Conservation (phyloP, 2,888 invertebrate genomes). For the Ectropis crepuscularia region DNA sequence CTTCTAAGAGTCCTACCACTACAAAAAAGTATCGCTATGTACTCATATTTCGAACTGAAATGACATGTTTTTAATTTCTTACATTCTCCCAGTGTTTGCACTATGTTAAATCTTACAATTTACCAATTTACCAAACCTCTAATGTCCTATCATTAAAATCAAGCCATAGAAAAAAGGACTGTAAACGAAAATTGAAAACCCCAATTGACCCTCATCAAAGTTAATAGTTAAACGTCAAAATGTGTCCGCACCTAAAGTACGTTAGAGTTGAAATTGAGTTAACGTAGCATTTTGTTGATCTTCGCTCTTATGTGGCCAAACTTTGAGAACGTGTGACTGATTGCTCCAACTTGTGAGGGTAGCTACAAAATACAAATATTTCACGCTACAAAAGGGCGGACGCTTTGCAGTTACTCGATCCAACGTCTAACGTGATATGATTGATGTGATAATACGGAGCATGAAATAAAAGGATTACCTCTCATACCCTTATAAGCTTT, state of each 20-base stretch:
- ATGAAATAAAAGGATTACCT: not conserved
- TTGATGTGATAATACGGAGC: not conserved
- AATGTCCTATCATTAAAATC: too few relatives aligned
- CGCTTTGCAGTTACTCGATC: not conserved
- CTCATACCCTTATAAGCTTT: not conserved
- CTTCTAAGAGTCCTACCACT: too few relatives aligned
- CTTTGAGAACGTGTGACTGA: slow-evolving; percentile 13
- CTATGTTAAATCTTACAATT: too few relatives aligned
- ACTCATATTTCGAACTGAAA: too few relatives aligned
- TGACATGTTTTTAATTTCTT: too few relatives aligned
- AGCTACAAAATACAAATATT: not conserved
- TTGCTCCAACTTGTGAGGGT: slow-evolving; percentile 1
- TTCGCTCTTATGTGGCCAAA: slow-evolving; percentile 3
- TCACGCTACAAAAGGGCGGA: not conserved
- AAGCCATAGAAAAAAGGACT: too few relatives aligned
- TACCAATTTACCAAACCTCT: too few relatives aligned
- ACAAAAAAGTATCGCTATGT: too few relatives aligned
- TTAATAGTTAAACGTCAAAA: too few relatives aligned
- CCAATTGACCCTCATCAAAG: too few relatives aligned
- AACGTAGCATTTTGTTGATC: slow-evolving; percentile 7
- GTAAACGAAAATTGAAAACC: too few relatives aligned
- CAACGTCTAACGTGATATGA: not conserved
- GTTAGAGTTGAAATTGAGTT: slow-evolving; percentile 17
- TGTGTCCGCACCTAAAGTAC: not conserved
- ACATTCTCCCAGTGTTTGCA: too few relatives aligned